Conservation (phyloP, 2,113 vertebrate species). For the Sialia sialis region DNA sequence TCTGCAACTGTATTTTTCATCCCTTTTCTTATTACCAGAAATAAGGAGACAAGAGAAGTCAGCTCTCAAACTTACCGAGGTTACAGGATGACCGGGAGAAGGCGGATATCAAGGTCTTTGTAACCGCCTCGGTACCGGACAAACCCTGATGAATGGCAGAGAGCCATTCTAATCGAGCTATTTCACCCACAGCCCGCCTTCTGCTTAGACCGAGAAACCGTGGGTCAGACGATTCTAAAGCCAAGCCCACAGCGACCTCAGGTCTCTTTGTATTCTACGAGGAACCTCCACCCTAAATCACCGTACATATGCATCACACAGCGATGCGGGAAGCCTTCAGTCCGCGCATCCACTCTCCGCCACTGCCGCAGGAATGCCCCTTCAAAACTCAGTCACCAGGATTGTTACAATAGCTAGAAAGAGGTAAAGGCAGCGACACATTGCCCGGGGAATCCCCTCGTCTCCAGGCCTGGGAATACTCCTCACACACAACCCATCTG, state of each 20-base stretch:
- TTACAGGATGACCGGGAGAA: background rate
- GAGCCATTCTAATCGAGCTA: background rate
- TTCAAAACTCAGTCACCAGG: background rate
- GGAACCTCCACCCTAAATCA: background rate
- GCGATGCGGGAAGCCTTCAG: background rate
- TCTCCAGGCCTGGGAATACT: background rate
- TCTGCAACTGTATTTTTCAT: background rate
- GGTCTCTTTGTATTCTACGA: background rate
- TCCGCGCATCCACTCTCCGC: background rate
- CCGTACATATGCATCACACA: background rate
- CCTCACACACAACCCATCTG: background rate
- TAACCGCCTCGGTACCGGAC: background rate
- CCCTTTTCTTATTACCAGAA: background rate
- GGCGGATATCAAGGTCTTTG: background rate
- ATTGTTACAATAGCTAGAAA: background rate
- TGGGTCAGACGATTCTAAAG: background rate
- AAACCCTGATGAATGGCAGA: background rate
- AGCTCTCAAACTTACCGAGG: constrained; percentile 5
- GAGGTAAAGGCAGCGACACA: background rate
- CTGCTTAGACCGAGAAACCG: background rate
- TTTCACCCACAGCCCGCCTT: background rate
- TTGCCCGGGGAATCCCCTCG: background rate
- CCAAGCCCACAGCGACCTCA: background rate
- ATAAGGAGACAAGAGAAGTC: background rate
- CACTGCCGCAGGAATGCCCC: background rate